These are phyloP conservation scores for Drymodes brunneopygia DNA, from an alignment of 2,113 vertebrate species.

Conservation along the genomic window DNA sequence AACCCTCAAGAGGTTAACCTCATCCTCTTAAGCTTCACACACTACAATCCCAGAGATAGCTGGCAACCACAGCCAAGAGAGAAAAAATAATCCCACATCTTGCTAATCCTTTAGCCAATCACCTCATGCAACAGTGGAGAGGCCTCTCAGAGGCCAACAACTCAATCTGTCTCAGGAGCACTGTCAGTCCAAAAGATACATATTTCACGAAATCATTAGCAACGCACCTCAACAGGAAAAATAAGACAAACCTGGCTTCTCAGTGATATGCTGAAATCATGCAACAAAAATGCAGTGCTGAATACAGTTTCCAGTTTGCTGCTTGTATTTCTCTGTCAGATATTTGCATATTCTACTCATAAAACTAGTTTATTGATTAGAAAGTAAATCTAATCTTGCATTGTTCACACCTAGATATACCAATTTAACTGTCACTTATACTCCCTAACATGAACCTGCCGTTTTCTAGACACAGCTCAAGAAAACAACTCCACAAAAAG, in stretches of 20 bases:
- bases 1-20: slow-evolving; percentile 76
- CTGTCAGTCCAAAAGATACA: neutral
- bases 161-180: slow-evolving; percentile 59
- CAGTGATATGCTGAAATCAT: neutral
- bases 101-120: slow-evolving; percentile 78
- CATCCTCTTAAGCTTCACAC: slow-evolving; percentile 78
- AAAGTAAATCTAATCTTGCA: neutral
- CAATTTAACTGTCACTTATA: neutral
- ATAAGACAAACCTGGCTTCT: neutral
- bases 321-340: neutral
- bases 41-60: slow-evolving; percentile 71
- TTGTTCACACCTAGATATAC: neutral
- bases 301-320: neutral
- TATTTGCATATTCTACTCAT: neutral
- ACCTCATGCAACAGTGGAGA: slow-evolving; percentile 62
- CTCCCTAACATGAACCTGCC: neutral
- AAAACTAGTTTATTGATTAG: neutral
- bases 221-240: neutral
- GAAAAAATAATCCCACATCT: slow-evolving; percentile 74
- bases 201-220: slow-evolving; percentile 33
- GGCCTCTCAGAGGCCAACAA: slow-evolving; percentile 51
- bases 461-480: neutral
- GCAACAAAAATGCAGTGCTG: neutral
- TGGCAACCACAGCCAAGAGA: slow-evolving; percentile 66
- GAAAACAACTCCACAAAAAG: neutral